Evolutionary conservation across 1,140 invertebrate species (phyloP), one percentile per base, ranked within the genome.

Genomic region (Brachionus sp.): DNA sequence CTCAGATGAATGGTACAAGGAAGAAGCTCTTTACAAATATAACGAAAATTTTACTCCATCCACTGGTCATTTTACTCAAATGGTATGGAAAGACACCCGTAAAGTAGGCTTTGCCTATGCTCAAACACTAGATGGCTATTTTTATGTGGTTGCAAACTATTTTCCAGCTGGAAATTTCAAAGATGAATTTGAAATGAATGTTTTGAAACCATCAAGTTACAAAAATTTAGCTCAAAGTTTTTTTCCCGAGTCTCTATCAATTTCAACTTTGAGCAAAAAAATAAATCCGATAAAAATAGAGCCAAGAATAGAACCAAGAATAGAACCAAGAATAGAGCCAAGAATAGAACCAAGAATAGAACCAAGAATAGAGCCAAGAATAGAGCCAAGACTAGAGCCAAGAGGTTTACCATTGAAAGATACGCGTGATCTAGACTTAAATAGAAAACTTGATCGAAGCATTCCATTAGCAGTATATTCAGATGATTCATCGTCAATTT

Each of bases 21-120:
- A 83, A 37, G 35, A 50, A 37, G 90, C 77, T 50, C 84, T 85
- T 62, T 86, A 86, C 33, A 84, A 86, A 42, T 94, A 94, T 87
- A 93, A 77, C 77, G 77, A 50, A 44, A 9, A 13, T 4, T 62
- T 73, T 77, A 53, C 29, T 7, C 25, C 39, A 7, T 44, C 39
- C 4, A 83, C 82, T 23, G 82, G 82, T 77, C 39, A 75, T 62
- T 83, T 83, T 78, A 83, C 68, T 19, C 82, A 83, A 39, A 23
- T 83, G 13, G 82, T 83, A 23, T 83, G 82, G 82, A 77, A 68
- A 57, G 42, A 33, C 13, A 64, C 82, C 1, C 68, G 77, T 2
- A 57, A 77, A 39, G 44, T 83, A 6, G 82, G 82, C 25, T 50
- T 83, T 64, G 82, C 35, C 5, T 62, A 33, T 75, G 82, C 82